A percentile compares a stretch with the other conserved stretches of the same genome.
Conservation (phyloP, 2,113 vertebrate species). For the Scortum barcoo region DNA sequence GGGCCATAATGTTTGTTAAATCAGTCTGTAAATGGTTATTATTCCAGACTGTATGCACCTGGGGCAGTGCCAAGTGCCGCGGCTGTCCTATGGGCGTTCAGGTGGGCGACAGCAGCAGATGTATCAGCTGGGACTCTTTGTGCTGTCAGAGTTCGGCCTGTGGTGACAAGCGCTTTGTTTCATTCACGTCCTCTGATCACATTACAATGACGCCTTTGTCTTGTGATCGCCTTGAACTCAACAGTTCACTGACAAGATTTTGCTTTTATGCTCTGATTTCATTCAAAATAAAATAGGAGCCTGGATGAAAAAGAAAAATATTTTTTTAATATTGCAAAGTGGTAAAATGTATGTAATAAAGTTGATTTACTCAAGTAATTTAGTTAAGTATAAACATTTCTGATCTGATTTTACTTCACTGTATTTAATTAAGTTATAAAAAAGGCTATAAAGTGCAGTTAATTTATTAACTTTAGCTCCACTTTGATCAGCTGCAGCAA, state of each 20-base stretch:
- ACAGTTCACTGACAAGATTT: neutral
- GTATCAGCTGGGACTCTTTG: constrained; percentile 45
- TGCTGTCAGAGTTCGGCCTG: constrained; percentile 3
- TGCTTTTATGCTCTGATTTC: neutral
- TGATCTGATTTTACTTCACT: neutral
- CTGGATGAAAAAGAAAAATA: neutral
- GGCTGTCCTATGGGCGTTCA: constrained; percentile 46
- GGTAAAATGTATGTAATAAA: neutral
- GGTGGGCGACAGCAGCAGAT: constrained; percentile 36
- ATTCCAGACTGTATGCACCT: constrained; percentile 75
- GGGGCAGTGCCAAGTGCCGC: constrained; percentile 67
- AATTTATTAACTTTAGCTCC: too few species aligned
- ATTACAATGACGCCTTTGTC: neutral
- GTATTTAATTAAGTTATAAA: neutral
- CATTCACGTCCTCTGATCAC: neutral
- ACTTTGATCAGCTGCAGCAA: too few species aligned
- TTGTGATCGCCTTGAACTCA: neutral
- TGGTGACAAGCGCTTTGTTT: constrained; percentile 13
- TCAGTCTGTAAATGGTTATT: constrained; percentile 75
- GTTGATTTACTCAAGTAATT: neutral
- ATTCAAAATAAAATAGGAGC: neutral
- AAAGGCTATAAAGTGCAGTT: too few species aligned
- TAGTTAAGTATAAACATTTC: neutral
- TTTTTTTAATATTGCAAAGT: neutral
- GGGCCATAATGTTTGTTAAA: constrained; percentile 75